A percentile compares a stretch with the other conserved stretches of the same genome.
These are phyloP conservation scores for Nomia melanderi DNA, from an alignment of 1,140 invertebrate species.

Conservation along the genomic window DNA sequence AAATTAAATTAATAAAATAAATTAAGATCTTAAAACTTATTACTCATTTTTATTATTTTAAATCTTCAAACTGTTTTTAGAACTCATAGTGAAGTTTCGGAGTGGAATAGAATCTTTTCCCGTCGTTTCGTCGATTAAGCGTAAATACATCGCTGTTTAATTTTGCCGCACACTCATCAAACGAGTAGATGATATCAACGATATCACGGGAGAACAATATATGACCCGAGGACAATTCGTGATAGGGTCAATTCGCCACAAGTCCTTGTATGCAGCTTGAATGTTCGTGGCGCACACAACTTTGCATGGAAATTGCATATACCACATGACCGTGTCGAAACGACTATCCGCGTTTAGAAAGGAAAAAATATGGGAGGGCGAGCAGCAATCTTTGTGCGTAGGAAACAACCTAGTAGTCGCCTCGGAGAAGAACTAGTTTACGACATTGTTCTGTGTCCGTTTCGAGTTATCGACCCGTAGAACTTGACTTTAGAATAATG, in stretches of 20 bases:
- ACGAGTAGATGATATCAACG: background rate
- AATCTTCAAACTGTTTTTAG: no score
- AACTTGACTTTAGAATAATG: slow-evolving; percentile 28
- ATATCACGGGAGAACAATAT: background rate
- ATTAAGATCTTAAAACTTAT: no score
- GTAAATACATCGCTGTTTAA: background rate
- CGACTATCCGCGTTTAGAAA: no score
- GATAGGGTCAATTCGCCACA: background rate
- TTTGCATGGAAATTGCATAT: slow-evolving; percentile 10
- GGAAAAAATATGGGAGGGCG: background rate
- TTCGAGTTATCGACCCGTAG: slow-evolving; percentile 12
- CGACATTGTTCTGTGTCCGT: slow-evolving; percentile 15
- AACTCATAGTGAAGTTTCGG: no score
- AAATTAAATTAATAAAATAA: no score
- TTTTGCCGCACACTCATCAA: background rate
- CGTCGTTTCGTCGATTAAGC: background rate
- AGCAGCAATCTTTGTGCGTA: slow-evolving; percentile 7
- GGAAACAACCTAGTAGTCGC: no score
- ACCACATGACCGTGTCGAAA: background rate
- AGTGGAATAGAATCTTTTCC: no score
- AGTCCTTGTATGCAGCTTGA: background rate
- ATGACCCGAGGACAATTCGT: background rate
- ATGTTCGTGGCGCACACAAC: background rate
- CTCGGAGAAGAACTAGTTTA: slow-evolving; percentile 25
- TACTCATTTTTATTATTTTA: no score